Evolutionary conservation across 2,797 vertebrate genomes (phyloP), one percentile per base, ranked within the genome.

Genomic region (Moxostoma hubbsi): DNA sequence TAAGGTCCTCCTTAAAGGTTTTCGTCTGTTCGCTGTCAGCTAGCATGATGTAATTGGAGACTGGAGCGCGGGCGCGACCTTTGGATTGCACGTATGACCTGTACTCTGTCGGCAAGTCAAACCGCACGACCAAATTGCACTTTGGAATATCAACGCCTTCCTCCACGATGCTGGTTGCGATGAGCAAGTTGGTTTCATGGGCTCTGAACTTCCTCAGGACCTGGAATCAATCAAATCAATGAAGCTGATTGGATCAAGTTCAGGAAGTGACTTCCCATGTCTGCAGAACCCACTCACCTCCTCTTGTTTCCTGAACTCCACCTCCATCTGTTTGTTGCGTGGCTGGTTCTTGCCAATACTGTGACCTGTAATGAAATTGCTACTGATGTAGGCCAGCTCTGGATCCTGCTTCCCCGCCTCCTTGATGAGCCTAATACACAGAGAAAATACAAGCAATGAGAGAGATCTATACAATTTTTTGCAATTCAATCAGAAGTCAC

Each of bases 331-430:
- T 85, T 98, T 99, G 93, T 96, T 99, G 10, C 98, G 94, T 36
- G 95, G 96, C 89, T 99, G 98, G 90, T 96, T 99, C 92, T 98
- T 99, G 83, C 98, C 97, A 73, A 99, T 99, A 92, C 97, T 98
- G 88, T 99, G 98, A 86, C 98, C 98, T 11, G 97, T 99, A 93
- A 99, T 99, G 88, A 99, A 99, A 93, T 99, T 99, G 92, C 98
- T 99, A 93, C 97, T 99, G 92, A 99, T 98, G 87, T 99, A 99
- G 81, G 98, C 95, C 92, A 99, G 93, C 88, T 99, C 98, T 47
- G 95, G 96, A 87, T 99, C 98, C 88, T 98, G 97, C 83, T 99
- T 99, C 75, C 98, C 98, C 24, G 97, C 98, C 92, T 99, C 98
- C 89, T 99, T 99, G 89, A 99, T 99, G 75, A 99, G 94, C 84